Base-by-base conservation (phyloP, 2,888 invertebrate genomes). In the Xanthorhoe spadicearia region DNA sequence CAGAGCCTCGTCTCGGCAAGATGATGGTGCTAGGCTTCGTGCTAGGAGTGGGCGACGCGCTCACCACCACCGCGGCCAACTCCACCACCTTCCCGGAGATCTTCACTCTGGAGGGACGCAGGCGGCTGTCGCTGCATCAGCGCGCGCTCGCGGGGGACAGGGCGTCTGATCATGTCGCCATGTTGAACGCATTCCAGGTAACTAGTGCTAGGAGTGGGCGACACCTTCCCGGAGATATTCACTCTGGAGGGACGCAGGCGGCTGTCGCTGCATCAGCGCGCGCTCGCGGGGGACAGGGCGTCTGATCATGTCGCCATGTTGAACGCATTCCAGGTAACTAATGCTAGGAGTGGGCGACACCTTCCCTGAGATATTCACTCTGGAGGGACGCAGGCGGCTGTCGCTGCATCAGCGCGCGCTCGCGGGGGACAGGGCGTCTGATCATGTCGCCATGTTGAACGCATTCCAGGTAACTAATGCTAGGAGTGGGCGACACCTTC, bases 241-340 rank as follows among this genome's bases (percentile, higher is more conserved):
- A 94, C 96, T 2, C 94, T 97, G 77, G 97, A 97, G 72, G 95
- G 96, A 15, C 94, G 96, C 58, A 94, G 97, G 6, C 94, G 98
- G 15, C 93, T 99, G 67, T 96, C 96, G 8, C 95, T 95, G 76
- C 97, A 97, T 74, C 99, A 99, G 86, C 95, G 97, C 66, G 96
- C 96, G 32, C 94, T 99, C 71, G 96, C 97, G 2, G 99, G 99
- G 0, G 96, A 95, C 61, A 94, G 98, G 54, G 97, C 95, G 79
- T 98, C 98, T 4, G 99, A 99, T 88, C 99, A 99, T 83, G 96
- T 99, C 15, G 99, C 99, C 4, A 96, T 99, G 96, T 92, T 99
- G 23, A 97, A 97, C 75, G 99, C 97, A 8, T 98, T 97, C 82
- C 97, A 98, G 90, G 94, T 95, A 77, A 15, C 5, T n/a, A 46